A percentile compares a stretch with the other conserved stretches of the same genome.
Conservation (phyloP, 1,140 invertebrate genomes). For the Ericerus pela region DNA sequence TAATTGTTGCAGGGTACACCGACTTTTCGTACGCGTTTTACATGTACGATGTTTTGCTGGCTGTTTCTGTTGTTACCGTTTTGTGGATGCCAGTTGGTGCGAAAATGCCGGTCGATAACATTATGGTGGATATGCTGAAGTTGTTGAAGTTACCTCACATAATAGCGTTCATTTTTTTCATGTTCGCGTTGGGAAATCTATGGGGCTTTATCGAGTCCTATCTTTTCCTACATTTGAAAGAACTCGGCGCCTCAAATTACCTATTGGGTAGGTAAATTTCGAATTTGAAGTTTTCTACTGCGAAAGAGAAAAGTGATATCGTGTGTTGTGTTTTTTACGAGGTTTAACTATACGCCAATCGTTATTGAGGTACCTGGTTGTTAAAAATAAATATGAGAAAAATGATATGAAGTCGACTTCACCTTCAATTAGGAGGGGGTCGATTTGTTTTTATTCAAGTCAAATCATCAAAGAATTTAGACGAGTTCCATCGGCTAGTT, state of each 20-base stretch:
- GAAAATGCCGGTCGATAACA: conserved; percentile 53
- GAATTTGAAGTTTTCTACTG: no score
- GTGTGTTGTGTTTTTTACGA: background rate
- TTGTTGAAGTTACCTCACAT: conserved; percentile 58
- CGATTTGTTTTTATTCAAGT: no score
- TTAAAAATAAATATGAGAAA: no score
- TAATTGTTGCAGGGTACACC: conserved; percentile 43
- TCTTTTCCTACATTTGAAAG: conserved; percentile 65
- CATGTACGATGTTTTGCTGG: conserved; percentile 49
- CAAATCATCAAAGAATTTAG: no score
- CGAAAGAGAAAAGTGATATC: background rate
- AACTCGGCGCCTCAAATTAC: conserved; percentile 61
- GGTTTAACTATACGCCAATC: no score
- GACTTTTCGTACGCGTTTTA: conserved; percentile 66
- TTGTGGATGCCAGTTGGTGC: conserved; percentile 53
- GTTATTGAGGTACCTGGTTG: no score
- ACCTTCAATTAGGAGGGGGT: no score
- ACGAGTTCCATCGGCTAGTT: no score
- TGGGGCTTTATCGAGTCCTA: conserved; percentile 78
- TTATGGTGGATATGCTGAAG: conserved; percentile 48
- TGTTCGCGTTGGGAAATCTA: conserved; percentile 58
- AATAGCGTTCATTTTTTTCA: conserved; percentile 56
- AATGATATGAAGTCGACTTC: no score
- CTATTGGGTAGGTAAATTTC: conserved; percentile 44
- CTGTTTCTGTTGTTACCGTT: conserved; percentile 49